These are phyloP conservation scores for Damaliscus lunatus DNA, from an alignment of 2,113 vertebrate species.

Conservation along the genomic window DNA sequence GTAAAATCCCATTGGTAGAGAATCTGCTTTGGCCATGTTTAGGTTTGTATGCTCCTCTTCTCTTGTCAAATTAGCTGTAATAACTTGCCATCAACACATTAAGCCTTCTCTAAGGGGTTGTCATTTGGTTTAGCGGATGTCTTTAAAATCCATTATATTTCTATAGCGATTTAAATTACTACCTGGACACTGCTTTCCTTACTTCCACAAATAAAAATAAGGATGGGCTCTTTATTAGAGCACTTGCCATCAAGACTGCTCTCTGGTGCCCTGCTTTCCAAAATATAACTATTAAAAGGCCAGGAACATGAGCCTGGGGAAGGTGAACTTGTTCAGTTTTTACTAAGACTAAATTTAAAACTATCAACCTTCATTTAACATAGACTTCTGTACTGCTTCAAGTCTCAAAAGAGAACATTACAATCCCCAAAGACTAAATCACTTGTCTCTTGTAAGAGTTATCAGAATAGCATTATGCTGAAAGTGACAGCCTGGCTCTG, in stretches of 20 bases:
- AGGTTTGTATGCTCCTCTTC: background rate
- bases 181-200: background rate
- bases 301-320: background rate
- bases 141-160: background rate
- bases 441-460: slow-evolving; percentile 7
- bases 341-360: slow-evolving; percentile 20
- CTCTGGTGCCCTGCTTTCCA: background rate
- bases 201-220: background rate
- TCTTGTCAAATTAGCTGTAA: background rate
- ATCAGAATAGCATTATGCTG: background rate
- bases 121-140: background rate
- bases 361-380: slow-evolving; percentile 1
- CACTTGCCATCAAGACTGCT: background rate
- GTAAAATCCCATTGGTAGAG: background rate
- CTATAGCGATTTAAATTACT: background rate
- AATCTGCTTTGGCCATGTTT: background rate
- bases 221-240: background rate
- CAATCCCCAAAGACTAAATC: slow-evolving; percentile 17
- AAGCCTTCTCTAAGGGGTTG: background rate
- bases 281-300: background rate
- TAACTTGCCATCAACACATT: background rate
- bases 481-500: slow-evolving; percentile 1
- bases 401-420: slow-evolving; percentile 33
- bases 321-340: background rate
- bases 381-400: background rate